Conservation (phyloP, 2,888 invertebrate species). For the Cryptosula pallasiana region DNA sequence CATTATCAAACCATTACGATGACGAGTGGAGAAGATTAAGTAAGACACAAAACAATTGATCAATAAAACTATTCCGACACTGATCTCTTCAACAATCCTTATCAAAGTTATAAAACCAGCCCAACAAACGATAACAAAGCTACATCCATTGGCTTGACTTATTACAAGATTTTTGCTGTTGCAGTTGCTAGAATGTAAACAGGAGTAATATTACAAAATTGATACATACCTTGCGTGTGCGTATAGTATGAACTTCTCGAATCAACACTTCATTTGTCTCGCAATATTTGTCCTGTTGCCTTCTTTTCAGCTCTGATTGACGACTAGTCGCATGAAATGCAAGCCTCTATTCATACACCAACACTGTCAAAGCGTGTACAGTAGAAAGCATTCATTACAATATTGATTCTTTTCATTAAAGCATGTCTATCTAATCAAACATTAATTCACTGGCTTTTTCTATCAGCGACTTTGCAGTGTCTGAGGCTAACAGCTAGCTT, state of each 20-base stretch:
- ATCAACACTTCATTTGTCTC: background rate
- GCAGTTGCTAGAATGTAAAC: no score
- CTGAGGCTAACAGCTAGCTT: background rate
- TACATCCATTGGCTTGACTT: no score
- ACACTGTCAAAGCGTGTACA: background rate
- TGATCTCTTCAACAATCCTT: background rate
- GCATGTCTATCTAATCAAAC: slow-evolving; percentile 19
- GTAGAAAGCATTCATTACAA: background rate
- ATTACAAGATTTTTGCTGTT: no score
- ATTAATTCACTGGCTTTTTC: background rate
- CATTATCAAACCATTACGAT: background rate
- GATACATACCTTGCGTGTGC: no score
- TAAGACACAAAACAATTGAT: background rate
- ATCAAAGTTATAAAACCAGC: background rate
- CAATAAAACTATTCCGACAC: background rate
- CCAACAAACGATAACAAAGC: no score
- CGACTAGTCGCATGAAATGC: background rate
- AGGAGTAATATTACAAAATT: no score
- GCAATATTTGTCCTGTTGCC: background rate
- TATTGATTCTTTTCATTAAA: slow-evolving; percentile 24
- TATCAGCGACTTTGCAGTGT: background rate
- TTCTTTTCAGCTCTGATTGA: slow-evolving; percentile 17
- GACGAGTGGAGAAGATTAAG: background rate
- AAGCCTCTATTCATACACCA: background rate
- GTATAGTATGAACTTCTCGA: no score